These are phyloP conservation scores for Brachionus calyciflorus DNA, from an alignment of 1,140 invertebrate species.

Conservation along the genomic window DNA sequence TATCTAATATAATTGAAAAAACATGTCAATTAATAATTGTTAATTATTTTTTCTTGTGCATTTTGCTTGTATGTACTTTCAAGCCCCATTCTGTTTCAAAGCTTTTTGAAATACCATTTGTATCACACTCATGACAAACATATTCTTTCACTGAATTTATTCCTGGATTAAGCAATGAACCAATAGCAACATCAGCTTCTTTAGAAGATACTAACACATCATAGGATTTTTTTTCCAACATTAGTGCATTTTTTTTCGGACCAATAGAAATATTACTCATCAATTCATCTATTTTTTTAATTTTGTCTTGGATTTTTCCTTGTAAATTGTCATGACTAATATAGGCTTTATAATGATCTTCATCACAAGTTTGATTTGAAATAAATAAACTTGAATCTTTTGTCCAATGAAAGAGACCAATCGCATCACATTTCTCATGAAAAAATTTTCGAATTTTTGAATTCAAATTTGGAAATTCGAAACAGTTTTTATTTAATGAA, in stretches of 20 bases:
- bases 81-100: conserved; percentile 5
- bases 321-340: background rate
- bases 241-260: conserved; percentile 1
- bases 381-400: background rate
- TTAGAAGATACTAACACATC: background rate
- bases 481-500: too few relatives aligned
- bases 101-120: too few relatives aligned
- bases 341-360: background rate
- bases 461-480: too few relatives aligned
- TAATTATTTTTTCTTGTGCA: conserved; percentile 6
- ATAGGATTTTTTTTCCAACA: conserved; percentile 10
- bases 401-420: too few relatives aligned
- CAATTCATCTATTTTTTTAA: background rate
- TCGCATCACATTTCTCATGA: too few relatives aligned
- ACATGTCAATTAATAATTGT: too few relatives aligned
- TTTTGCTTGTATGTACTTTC: conserved; percentile 23
- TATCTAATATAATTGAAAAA: too few relatives aligned
- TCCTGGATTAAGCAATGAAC: background rate
- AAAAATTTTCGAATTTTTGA: too few relatives aligned
- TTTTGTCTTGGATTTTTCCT: background rate
- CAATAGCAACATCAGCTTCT: background rate
- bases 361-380: background rate
- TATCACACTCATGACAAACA: background rate
- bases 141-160: background rate
- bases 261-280: conserved; percentile 1